Evolutionary conservation across 35 echinoderm and acorn worm species (phyloP).

Genomic region (Ptychodera flava): DNA sequence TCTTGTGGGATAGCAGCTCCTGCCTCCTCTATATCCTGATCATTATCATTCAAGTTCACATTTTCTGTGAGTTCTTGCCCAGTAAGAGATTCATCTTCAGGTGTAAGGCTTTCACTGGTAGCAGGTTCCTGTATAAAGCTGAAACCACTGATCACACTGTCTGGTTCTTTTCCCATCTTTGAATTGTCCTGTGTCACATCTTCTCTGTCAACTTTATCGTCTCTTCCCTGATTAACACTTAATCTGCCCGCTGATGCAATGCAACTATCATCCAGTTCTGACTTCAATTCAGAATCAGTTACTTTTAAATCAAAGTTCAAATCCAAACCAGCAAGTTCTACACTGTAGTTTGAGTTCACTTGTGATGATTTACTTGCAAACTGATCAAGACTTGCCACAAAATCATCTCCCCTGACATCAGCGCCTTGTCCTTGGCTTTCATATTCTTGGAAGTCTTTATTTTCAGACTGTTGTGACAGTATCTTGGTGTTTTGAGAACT

Average conservation of each 20-base stretch:
- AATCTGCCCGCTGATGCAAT: not conserved
- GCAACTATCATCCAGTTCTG: not conserved
- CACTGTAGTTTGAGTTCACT: not conserved
- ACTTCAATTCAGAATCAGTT: not conserved
- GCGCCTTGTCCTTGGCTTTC: no score
- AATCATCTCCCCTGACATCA: no score
- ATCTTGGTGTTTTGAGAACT: no score
- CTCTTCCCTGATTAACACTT: not conserved
- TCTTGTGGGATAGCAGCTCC: not conserved
- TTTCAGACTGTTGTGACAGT: no score
- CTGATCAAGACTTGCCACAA: not conserved
- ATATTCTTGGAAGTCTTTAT: no score
- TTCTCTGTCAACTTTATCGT: not conserved
- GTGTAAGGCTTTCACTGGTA: no score
- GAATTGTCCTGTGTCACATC: not conserved
- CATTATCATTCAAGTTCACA: no score
- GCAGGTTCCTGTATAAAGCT: not conserved
- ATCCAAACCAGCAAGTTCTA: not conserved
- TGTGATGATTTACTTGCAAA: not conserved
- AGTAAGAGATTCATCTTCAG: no score
- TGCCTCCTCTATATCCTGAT: no score
- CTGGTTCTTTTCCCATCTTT: no score
- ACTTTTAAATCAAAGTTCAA: not conserved
- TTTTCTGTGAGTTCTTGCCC: no score
- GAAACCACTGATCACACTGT: not conserved